Evolutionary conservation across 1,140 invertebrate species (phyloP).

Genomic region (Oncopeltus fasciatus): DNA sequence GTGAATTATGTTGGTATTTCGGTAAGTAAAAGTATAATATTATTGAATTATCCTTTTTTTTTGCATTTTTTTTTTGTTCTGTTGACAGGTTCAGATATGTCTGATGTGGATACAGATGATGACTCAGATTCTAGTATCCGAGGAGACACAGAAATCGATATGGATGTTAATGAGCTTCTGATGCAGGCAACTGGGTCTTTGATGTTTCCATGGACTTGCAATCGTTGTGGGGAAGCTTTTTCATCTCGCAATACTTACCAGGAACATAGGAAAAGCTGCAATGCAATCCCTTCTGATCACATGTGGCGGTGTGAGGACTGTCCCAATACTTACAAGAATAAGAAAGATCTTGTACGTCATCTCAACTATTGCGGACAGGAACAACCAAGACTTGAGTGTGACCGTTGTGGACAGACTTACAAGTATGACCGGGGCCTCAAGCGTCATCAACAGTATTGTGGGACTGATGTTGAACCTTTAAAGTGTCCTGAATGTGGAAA

Average conservation of each 20-base stretch:
- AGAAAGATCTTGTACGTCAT: slow-evolving; percentile 15
- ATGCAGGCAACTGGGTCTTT: slow-evolving; percentile 1
- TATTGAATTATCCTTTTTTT: background rate
- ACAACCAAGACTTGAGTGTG: slow-evolving; percentile 14
- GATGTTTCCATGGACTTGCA: slow-evolving; percentile 10
- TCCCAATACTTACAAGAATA: slow-evolving; percentile 16
- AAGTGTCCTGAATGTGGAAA: slow-evolving; percentile 24
- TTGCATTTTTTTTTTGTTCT: background rate
- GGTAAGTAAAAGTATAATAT: slow-evolving; percentile 2
- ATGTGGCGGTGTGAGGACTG: slow-evolving; percentile 9
- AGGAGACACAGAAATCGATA: slow-evolving; percentile 1
- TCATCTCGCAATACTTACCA: background rate
- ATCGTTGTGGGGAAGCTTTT: slow-evolving; percentile 10
- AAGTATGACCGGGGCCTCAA: slow-evolving; percentile 35
- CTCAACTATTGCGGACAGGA: slow-evolving; percentile 13
- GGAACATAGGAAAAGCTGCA: slow-evolving; percentile 3
- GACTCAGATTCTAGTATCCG: background rate
- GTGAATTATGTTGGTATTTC: too few relatives aligned
- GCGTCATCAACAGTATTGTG: slow-evolving; percentile 28
- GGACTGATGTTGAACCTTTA: slow-evolving; percentile 10
- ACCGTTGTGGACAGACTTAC: slow-evolving; percentile 26
- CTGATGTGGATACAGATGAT: slow-evolving; percentile 13
- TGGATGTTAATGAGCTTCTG: background rate
- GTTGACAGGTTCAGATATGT: slow-evolving; percentile 10
- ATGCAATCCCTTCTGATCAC: slow-evolving; percentile 3